Conservation (phyloP, 2,797 vertebrate genomes). For the Macropodus opercularis region DNA sequence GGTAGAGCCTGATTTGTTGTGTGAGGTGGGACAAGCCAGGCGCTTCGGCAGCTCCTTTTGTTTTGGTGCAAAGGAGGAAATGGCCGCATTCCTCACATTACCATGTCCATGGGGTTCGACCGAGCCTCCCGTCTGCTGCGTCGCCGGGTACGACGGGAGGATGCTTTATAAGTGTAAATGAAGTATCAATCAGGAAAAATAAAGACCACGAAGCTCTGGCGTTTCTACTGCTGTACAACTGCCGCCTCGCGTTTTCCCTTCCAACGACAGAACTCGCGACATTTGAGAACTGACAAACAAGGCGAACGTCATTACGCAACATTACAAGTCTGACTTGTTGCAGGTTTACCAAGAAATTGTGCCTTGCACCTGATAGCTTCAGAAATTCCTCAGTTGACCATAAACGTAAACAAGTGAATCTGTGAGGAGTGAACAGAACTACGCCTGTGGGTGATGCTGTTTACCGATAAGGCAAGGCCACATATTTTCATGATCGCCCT, state of each 20-base stretch:
- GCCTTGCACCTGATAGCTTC: constrained; percentile 50
- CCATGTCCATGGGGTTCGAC: constrained; percentile 82
- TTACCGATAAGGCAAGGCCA: constrained; percentile 49
- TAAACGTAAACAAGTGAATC: constrained; percentile 62
- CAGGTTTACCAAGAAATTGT: constrained; percentile 30
- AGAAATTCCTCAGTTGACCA: constrained; percentile 62
- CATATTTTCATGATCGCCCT: constrained; percentile 23
- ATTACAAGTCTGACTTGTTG: constrained; percentile 28
- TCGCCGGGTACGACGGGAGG: constrained; percentile 53
- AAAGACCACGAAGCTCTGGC: neutral
- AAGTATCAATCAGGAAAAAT: constrained; percentile 10
- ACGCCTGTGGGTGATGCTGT: constrained; percentile 35
- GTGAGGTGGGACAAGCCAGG: constrained; percentile 69
- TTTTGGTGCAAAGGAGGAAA: constrained; percentile 85
- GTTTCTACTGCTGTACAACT: no score
- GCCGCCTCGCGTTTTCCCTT: no score
- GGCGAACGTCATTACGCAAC: constrained; percentile 40
- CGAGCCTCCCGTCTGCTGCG: constrained; percentile 66
- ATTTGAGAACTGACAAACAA: constrained; percentile 33
- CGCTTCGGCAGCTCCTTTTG: constrained; percentile 80
- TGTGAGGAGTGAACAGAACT: constrained; percentile 31
- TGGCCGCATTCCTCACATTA: constrained; percentile 87
- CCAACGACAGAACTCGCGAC: constrained; percentile 24
- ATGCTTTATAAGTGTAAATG: constrained; percentile 41
- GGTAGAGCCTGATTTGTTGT: constrained; percentile 56